Evolutionary conservation across 2,888 invertebrate genomes (phyloP).

Genomic region (Antitype chi): DNA sequence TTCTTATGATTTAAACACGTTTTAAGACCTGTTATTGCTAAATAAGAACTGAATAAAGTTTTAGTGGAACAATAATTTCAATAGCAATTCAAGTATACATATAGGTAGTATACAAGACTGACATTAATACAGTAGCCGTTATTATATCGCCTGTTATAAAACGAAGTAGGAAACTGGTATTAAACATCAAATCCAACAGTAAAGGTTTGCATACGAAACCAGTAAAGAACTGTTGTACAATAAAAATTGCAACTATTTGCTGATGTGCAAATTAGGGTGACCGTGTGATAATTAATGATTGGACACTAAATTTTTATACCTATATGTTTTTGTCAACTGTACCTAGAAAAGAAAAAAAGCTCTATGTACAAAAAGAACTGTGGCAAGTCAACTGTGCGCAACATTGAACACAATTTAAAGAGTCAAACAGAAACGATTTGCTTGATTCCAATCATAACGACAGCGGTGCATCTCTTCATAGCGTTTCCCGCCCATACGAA

Average conservation of each 20-base stretch:
- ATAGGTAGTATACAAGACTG: background rate
- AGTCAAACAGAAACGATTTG: slow-evolving; percentile 73
- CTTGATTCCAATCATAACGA: slow-evolving; percentile 76
- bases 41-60: slow-evolving; percentile 34
- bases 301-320: background rate
- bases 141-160: slow-evolving; percentile 23
- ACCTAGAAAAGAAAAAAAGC: background rate
- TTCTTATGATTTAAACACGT: slow-evolving; percentile 49
- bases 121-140: slow-evolving; percentile 10
- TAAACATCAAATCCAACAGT: slow-evolving; percentile 28
- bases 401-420: slow-evolving; percentile 32
- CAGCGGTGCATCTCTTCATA: slow-evolving; percentile 77
- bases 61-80: slow-evolving; percentile 7
- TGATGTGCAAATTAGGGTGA: slow-evolving; percentile 37
- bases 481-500: slow-evolving; percentile 87
- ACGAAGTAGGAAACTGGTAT: slow-evolving; percentile 21
- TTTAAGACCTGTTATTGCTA: slow-evolving; percentile 32
- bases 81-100: slow-evolving; percentile 4
- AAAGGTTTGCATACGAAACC: slow-evolving; percentile 27
- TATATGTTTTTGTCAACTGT: background rate
- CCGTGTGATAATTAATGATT: background rate
- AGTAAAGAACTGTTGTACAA: slow-evolving; percentile 34
- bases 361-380: background rate
- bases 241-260: slow-evolving; percentile 34
- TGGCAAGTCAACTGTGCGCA: background rate